Conservation (phyloP, 2,888 invertebrate genomes). For the Drosophila sordidapex region DNA sequence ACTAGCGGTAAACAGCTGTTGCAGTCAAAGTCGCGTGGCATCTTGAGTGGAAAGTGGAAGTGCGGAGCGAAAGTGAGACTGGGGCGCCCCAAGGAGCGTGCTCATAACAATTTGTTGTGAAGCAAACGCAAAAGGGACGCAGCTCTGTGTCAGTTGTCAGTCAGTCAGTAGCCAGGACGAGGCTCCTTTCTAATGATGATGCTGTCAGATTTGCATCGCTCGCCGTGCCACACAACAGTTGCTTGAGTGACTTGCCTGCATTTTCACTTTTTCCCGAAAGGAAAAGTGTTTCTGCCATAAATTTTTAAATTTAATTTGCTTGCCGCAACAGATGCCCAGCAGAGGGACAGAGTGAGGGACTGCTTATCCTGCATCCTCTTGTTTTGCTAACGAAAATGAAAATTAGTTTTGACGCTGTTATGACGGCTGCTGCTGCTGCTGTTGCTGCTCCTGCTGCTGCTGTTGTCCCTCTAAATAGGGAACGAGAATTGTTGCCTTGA, state of each 20-base stretch:
- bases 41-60: constrained; percentile 24
- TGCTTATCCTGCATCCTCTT: constrained; percentile 22
- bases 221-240: constrained; percentile 53
- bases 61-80: constrained; percentile 62
- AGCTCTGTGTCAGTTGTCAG: constrained; percentile 72
- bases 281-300: constrained; percentile 72
- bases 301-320: constrained; percentile 69
- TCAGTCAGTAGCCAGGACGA: constrained; percentile 51
- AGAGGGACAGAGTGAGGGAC: constrained; percentile 3
- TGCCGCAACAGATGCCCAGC: constrained; percentile 66
- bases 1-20: constrained; percentile 58
- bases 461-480: constrained; percentile 13
- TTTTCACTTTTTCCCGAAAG: constrained; percentile 75
- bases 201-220: constrained; percentile 75
- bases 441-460: neutral
- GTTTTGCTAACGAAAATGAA: constrained; percentile 62
- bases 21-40: constrained; percentile 56
- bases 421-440: constrained; percentile 58
- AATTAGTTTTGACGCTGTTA: constrained; percentile 79
- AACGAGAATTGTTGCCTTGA: constrained; percentile 50
- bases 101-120: constrained; percentile 70
- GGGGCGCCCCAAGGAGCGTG: constrained; percentile 74
- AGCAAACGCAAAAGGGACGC: constrained; percentile 26
- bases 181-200: constrained; percentile 66
- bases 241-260: constrained; percentile 31